Base-by-base conservation (phyloP, 2,797 vertebrate species). In the Platalea minor region DNA sequence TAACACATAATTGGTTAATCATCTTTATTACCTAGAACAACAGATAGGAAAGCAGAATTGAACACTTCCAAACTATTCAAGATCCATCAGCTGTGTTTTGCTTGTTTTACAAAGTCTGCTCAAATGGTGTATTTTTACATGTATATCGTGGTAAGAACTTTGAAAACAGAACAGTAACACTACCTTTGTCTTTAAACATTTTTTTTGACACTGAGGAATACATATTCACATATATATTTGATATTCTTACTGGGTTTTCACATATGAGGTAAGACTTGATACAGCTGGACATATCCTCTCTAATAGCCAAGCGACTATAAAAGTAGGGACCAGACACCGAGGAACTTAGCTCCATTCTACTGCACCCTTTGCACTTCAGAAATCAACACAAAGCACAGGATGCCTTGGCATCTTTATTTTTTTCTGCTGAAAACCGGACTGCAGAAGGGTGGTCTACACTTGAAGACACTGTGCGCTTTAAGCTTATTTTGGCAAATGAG, bases 71-170 rank as follows among this genome's bases (percentile, higher is more conserved):
- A 88, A 59, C 7, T 26, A 33, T 51, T 83, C 33, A 63, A 29
- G 18, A 67, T 75, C 10, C 4, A 16, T 48, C 8, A 75, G 5
- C 12, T 56, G 41, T 20, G 14, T 59, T 88, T 54, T 2, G 0
- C 48, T 70, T 35, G 12, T 46, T 94, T 84, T 53, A 46, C 6
- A 26, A 65, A 48, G 29, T 56, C 45, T 91, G 14, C 26, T 75
- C 26, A 75, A 67, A 39, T 81, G 4, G 20, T 48, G 26, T 25
- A 60, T 20, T 69, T 81, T 48, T 72, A 64, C 8, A 33, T 1
- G 1, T 10, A 19, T 45, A 57, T n/a, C 0, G 0, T 17, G 3
- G 29, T 35, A 91, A 53, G 33, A 73, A 65, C 20, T 46, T 74
- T 54, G 12, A 63, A 84, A 91, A 64, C 5, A n/a, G 17, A 65